Evolutionary conservation across 2,797 vertebrate genomes (phyloP), one percentile per base, ranked within the genome.

Genomic region (Squalus acanthias): DNA sequence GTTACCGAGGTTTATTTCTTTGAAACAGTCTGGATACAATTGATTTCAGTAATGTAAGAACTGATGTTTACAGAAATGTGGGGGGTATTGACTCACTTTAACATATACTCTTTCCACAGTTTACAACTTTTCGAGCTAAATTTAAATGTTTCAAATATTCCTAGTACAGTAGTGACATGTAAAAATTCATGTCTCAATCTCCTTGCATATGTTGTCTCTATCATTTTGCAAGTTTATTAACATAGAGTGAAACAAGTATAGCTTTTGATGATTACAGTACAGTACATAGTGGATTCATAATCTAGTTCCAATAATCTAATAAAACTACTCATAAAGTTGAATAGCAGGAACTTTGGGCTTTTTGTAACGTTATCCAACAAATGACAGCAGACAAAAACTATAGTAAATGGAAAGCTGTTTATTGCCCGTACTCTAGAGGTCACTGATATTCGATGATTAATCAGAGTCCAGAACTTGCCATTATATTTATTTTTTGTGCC

Each of bases 1-100:
- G 70, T 76, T 76, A 76, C 69, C 70, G 76, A 76, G 69, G 70
- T 76, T 57, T 57, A 95, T 95, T 95, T 95, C 94, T 95, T 95
- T 95, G 94, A 76, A 95, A 57, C 15, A 60, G 94, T 72, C 70
- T 95, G 94, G 94, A 60, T 72, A 72, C 67, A 95, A 72, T 74
- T 95, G 94, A 76, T 95, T 95, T 95, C 94, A 95, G 70, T 95
- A 74, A 95, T 72, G 50, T 53, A 95, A 70, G 70, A 72, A 10
- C 94, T 76, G 46, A 53, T 95, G 70, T 76, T 95, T 95, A 95
- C 69, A 95, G 94, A 95, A 60, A 53, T 95, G 29, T 95, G 70
- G 69, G 46, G 70, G 94, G 94, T 76, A 74, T 74, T 76, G 70
- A 95, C 17, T 95, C 94, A 95, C 26, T 76, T 76, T 74, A 33